Conservation (phyloP, 30 jellyfish, hydroid and myxozoan species). For the Sanderia malayensis region DNA sequence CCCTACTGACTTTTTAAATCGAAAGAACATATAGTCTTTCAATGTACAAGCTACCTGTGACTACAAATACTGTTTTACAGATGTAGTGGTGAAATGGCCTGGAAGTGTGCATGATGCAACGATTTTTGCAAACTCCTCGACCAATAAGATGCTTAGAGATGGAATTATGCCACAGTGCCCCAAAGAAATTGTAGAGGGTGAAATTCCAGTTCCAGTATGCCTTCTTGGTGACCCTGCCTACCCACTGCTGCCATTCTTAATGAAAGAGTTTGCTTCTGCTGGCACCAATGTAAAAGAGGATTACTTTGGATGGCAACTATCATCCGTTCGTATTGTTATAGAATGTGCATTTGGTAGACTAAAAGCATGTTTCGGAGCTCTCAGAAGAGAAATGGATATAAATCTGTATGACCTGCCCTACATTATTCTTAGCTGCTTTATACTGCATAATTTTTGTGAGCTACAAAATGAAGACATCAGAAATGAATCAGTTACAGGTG, state of each 20-base stretch:
- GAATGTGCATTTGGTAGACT: constrained; percentile 74
- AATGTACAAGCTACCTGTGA: constrained; percentile 65
- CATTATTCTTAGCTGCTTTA: constrained; percentile 50
- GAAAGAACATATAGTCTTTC: constrained; percentile 33
- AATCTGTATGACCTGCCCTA: constrained; percentile 30
- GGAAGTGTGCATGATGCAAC: constrained; percentile 14
- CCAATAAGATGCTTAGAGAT: constrained; percentile 12
- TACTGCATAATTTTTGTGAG: constrained; percentile 62
- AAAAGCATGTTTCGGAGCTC: constrained; percentile 51
- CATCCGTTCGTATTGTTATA: constrained; percentile 66
- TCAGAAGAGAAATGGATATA: constrained; percentile 52
- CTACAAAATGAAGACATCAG: not conserved
- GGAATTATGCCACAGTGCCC: constrained; percentile 28
- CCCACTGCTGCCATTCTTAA: constrained; percentile 58
- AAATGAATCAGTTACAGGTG: constrained; percentile 1
- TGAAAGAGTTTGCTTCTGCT: constrained; percentile 57
- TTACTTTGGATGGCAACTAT: constrained; percentile 42
- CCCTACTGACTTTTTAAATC: constrained; percentile 34
- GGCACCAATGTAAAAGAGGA: constrained; percentile 29
- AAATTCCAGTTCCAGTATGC: constrained; percentile 50
- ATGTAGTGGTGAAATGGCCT: constrained; percentile 56
- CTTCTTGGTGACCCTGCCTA: constrained; percentile 64
- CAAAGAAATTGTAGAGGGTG: constrained; percentile 52
- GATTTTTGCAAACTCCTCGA: constrained; percentile 3
- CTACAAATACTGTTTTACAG: constrained; percentile 39